Base-by-base conservation (phyloP, 2,113 vertebrate species). In the Zeus faber region DNA sequence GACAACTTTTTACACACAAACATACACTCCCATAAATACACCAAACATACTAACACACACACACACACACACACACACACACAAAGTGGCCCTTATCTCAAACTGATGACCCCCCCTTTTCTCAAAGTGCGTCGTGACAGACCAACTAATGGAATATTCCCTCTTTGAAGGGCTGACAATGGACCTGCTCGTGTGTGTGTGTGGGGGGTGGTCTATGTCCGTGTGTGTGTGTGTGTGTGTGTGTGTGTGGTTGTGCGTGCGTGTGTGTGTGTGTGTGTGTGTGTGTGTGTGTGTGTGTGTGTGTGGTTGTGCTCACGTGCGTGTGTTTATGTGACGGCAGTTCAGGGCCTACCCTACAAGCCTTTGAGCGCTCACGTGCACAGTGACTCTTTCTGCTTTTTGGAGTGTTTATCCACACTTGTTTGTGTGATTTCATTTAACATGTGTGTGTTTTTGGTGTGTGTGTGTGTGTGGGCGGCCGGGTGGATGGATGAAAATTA, bases 121-220 rank as follows among this genome's bases (percentile, higher is more conserved):
- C n/a, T n/a, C n/a, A n/a, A n/a, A n/a, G n/a, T n/a, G n/a, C n/a
- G n/a, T n/a, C n/a, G 70, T 76, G 76, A 80, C 85, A 77, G 59
- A 71, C 53, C 54, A 73, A 67, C 78, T 82, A 85, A 86, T 86
- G 56, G 45, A 82, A 78, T 81, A 78, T 77, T 79, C 73, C 68
- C 54, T 67, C 74, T 81, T 81, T 77, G 74, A 80, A 83, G 80
- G 62, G n/a, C n/a, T n/a, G n/a, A n/a, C n/a, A n/a, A 37, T 53
- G 76, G 72, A 72, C 62, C 74, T 70, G 54, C 72, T 81, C 69
- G 68, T 64, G 81, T 68, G 41, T 74, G 67, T 65, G 62, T 58
- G 58, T 26, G 72, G 66, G 54, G 55, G 44, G 71, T 39, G 58
- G 23, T 59, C 22, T 57, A 57, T 14, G 48, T 49, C 37, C 55